A percentile compares a stretch with the other conserved stretches of the same genome.
Evolutionary conservation across 2,797 vertebrate species (phyloP).

Genomic region (Lycodopsis pacificus): DNA sequence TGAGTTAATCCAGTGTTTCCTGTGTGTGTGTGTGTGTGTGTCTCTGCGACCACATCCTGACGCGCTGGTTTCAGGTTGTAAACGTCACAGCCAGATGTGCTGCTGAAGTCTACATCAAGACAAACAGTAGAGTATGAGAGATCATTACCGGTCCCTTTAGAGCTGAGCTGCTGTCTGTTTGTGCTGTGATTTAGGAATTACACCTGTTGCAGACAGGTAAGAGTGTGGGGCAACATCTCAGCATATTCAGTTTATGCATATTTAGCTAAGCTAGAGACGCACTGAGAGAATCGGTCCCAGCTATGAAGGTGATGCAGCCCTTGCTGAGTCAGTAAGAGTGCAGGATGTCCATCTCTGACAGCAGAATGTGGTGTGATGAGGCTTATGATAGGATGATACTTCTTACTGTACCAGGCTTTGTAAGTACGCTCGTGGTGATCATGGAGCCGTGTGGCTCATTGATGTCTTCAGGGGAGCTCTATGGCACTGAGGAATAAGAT

Average conservation of each 20-base stretch:
- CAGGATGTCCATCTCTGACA: neutral
- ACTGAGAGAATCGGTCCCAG: neutral
- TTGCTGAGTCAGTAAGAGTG: neutral
- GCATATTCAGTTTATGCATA: neutral
- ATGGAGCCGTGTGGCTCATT: neutral
- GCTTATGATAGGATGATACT: neutral
- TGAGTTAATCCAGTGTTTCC: constrained; percentile 66
- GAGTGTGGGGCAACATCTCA: neutral
- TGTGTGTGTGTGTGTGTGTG: constrained; percentile 34
- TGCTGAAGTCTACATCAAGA: constrained; percentile 1
- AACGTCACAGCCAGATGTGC: constrained; percentile 66
- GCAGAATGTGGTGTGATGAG: neutral
- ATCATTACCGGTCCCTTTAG: neutral
- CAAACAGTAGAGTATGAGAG: neutral
- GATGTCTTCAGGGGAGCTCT: neutral
- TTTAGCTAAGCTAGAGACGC: neutral
- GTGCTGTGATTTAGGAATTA: neutral
- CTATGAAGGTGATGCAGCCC: neutral
- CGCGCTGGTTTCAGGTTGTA: constrained; percentile 63
- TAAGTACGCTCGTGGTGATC: neutral
- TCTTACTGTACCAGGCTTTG: neutral
- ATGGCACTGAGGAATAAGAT: no score
- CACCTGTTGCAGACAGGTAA: neutral
- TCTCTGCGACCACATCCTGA: constrained; percentile 80
- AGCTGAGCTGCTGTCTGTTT: neutral